Conservation (phyloP, 2,797 vertebrate species). For the Phalanger gymnotis region DNA sequence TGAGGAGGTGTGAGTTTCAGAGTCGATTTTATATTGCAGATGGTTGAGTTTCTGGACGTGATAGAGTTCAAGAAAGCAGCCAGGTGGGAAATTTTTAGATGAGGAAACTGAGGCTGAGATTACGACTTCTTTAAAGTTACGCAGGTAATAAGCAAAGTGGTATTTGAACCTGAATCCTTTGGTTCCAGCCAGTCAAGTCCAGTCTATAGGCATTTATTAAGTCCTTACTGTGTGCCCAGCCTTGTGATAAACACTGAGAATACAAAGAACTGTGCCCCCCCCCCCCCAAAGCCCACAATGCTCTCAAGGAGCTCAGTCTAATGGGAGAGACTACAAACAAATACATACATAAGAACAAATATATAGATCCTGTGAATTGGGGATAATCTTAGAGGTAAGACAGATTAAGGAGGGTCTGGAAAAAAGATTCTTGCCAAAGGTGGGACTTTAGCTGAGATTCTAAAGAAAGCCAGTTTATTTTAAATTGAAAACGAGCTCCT, state of each 20-base stretch:
- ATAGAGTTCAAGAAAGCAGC: not conserved
- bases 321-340: not conserved
- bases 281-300: not conserved
- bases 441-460: not conserved
- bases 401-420: not conserved
- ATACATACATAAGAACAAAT: not conserved
- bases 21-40: not conserved
- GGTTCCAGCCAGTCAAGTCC: not conserved
- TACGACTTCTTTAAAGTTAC: not conserved
- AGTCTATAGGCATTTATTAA: not conserved
- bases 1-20: not conserved
- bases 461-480: not conserved
- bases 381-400: not conserved
- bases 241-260: not conserved
- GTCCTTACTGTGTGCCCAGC: not conserved
- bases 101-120: not conserved
- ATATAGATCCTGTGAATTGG: not conserved
- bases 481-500: not conserved
- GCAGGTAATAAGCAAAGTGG: not conserved
- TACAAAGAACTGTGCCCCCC: not conserved
- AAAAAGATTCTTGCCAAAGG: not conserved
- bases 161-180: not conserved
- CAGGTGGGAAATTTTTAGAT: not conserved
- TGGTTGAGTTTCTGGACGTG: not conserved
- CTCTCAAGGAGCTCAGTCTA: not conserved